phyloP scores from a whole-genome alignment of 1,140 invertebrate genomes.

The Ceratitis capitata region DNA sequence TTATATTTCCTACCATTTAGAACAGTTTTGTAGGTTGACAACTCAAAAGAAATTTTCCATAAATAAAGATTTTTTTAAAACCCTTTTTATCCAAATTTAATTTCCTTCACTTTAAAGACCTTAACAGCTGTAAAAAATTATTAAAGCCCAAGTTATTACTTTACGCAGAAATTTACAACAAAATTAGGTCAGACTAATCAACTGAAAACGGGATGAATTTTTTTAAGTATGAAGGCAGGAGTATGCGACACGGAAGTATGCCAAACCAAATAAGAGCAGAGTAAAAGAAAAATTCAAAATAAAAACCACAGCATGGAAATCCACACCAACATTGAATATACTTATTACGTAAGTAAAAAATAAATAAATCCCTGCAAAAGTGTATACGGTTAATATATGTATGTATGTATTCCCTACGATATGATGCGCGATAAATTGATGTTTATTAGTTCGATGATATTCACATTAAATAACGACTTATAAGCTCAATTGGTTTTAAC shows the following conservation, averaged over 20 bases:
- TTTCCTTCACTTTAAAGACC: too few species aligned
- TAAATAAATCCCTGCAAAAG: too few species aligned
- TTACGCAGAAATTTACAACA: background rate
- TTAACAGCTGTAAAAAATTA: too few species aligned
- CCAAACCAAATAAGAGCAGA: background rate
- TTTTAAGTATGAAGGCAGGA: background rate
- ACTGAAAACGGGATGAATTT: background rate
- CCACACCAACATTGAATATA: too few species aligned
- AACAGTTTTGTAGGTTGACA: too few species aligned
- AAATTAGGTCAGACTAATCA: background rate
- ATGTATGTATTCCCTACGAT: background rate
- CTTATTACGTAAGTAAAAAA: too few species aligned
- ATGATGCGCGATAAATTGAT: background rate
- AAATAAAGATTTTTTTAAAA: too few species aligned
- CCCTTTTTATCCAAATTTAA: too few species aligned
- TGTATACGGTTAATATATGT: too few species aligned
- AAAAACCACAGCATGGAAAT: background rate
- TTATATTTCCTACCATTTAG: too few species aligned
- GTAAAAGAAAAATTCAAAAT: background rate
- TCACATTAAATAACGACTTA: background rate
- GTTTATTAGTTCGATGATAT: constrained; percentile 10
- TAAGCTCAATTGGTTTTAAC: constrained; percentile 26
- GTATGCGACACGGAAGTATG: background rate
- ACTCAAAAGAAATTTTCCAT: too few species aligned
- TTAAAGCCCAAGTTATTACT: too few species aligned